Base-by-base conservation (phyloP, 2,888 invertebrate genomes). In the Octodonta nipae region DNA sequence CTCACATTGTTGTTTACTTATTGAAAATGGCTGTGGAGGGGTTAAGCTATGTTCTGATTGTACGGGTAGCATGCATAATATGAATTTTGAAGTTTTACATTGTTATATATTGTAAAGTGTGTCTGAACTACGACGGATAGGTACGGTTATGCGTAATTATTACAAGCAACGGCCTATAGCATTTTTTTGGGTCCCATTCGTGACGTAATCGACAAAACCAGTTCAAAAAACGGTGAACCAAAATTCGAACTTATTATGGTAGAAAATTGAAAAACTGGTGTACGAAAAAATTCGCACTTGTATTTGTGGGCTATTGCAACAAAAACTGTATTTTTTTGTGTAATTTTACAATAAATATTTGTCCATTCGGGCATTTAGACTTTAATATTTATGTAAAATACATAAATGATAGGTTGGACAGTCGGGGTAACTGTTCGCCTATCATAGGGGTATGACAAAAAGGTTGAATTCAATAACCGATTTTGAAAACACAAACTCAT, bases 301-400 rank as follows among this genome's bases (percentile, higher is more conserved):
- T 52, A 43, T 46, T n/a, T 51, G 49, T 61, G 60, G 58, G 60
- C 63, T 63, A 63, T 63, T 63, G 63, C 60, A 63, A 63, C 59
- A 46, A 50, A 59, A 61, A 56, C 49, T 58, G 50, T 39, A 46
- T 22, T 30, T 51, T 47, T 56, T 51, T 48, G 49, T 36, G 61
- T 59, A 60, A 61, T 59, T 62, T 61, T 61, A 62, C 63, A 57
- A 61, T 61, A 61, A 61, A 61, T 62, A 61, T 59, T 55, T 49
- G 61, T 61, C 63, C 54, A 55, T 60, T 62, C 61, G 63, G 63
- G 61, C 61, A 54, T 32, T 47, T 59, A 58, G 58, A 60, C 59
- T 53, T 50, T 48, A 54, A 61, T 61, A 61, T 61, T 61, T 61
- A 58, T 61, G 61, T 60, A 61, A 61, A 61, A 60, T 61, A 61